Percentiles rank a stretch among this genome's conserved stretches.
Conservation (phyloP, 2,888 invertebrate genomes). For the Amphipyra berbera region DNA sequence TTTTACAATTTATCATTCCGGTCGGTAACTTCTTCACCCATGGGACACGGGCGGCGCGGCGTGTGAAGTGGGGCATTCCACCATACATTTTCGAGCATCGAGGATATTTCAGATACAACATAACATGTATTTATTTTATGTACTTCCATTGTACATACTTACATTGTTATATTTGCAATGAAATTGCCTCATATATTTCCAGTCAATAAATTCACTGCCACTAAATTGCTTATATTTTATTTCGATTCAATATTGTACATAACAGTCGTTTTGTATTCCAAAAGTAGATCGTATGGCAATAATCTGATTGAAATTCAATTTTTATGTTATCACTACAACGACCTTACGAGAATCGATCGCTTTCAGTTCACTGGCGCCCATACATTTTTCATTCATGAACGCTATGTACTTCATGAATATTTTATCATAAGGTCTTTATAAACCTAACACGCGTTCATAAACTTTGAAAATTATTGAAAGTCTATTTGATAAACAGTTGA, state of each 20-base stretch:
- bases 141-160: conserved; percentile 28
- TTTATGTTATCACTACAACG: conserved; percentile 25
- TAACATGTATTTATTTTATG: conserved; percentile 47
- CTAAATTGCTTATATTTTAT: conserved; percentile 15
- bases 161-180: conserved; percentile 36
- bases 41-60: conserved; percentile 48
- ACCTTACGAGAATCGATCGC: conserved; percentile 35
- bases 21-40: conserved; percentile 53
- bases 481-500: conserved; percentile 18
- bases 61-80: conserved; percentile 52
- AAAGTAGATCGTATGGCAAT: conserved; percentile 12
- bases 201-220: conserved; percentile 13
- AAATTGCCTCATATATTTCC: conserved; percentile 19
- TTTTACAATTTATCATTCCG: conserved; percentile 63
- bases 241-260: conserved; percentile 12
- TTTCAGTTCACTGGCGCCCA: conserved; percentile 38
- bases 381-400: conserved; percentile 36
- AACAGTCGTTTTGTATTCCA: conserved; percentile 18
- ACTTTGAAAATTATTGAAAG: conserved; percentile 23
- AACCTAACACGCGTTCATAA: conserved; percentile 19
- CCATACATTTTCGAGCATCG: conserved; percentile 47
- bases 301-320: conserved; percentile 26
- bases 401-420: conserved; percentile 43
- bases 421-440: conserved; percentile 36
- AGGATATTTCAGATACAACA: conserved; percentile 52